Conservation (phyloP, 23 tunicate genomes). For the Trididemnum nubilum region DNA sequence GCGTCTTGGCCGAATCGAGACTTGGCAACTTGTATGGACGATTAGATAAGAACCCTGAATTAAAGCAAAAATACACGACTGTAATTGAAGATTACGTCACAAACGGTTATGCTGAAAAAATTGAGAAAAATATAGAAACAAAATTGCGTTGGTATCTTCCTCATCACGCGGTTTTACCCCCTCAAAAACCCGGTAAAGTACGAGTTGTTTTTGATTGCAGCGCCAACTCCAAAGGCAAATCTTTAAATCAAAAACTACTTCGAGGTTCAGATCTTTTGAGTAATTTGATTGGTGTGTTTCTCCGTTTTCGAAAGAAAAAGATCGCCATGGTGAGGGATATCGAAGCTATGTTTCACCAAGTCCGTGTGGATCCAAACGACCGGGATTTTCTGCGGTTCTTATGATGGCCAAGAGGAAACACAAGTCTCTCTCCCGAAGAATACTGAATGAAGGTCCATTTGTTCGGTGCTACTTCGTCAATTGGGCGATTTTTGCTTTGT, state of each 20-base stretch:
- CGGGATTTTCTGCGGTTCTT: neutral
- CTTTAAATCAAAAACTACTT: neutral
- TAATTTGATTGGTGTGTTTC: neutral
- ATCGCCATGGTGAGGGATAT: neutral
- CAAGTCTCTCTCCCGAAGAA: neutral
- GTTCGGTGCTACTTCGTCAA: neutral
- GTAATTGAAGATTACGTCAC: neutral
- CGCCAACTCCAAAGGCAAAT: neutral
- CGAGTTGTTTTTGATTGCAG: conserved; percentile 1
- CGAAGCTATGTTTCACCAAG: conserved; percentile 22
- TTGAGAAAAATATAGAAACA: neutral
- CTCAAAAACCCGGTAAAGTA: neutral
- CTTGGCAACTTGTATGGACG: neutral
- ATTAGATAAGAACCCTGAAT: neutral
- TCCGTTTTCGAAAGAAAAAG: neutral
- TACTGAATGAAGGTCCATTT: neutral
- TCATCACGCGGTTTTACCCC: neutral
- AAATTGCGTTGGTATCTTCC: neutral
- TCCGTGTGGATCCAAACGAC: neutral
- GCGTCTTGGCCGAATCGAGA: neutral
- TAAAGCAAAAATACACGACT: neutral
- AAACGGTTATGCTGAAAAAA: neutral
- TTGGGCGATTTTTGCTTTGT: neutral
- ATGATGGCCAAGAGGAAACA: conserved; percentile 8
- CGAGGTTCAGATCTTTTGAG: neutral